phyloP scores from a whole-genome alignment of 2,888 invertebrate species.

The Drosophila buzzatii region DNA sequence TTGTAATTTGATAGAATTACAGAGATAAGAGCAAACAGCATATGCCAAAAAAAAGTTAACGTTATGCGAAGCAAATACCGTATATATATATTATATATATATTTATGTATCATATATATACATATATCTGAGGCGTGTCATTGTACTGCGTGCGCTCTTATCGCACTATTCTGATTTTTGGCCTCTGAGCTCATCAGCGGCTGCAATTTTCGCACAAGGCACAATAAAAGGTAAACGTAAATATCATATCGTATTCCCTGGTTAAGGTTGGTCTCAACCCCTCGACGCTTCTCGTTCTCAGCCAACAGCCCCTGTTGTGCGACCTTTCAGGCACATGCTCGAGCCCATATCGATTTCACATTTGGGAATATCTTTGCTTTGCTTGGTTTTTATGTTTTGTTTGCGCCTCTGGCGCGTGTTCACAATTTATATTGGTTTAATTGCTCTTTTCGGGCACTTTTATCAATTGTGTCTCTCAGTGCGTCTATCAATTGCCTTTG shows the following conservation, averaged over 20 bases:
- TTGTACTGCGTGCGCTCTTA: conserved; percentile 47
- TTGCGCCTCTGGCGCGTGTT: conserved; percentile 58
- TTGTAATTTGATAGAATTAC: conserved; percentile 69
- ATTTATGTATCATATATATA: neutral
- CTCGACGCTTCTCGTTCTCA: conserved; percentile 8
- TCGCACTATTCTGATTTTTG: conserved; percentile 67
- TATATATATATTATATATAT: neutral
- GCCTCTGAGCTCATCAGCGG: conserved; percentile 61
- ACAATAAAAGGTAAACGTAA: conserved; percentile 24
- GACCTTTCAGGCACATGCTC: neutral
- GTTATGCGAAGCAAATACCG: conserved; percentile 3
- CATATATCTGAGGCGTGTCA: conserved; percentile 6
- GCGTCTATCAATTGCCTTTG: conserved; percentile 23
- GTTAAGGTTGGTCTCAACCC: conserved; percentile 12
- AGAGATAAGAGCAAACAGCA: conserved; percentile 59
- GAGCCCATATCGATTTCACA: conserved; percentile 67
- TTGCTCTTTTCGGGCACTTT: conserved; percentile 34
- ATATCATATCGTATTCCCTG: conserved; percentile 52
- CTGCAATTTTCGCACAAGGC: conserved; percentile 52
- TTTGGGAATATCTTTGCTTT: conserved; percentile 45
- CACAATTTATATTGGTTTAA: conserved; percentile 66
- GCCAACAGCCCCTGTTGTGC: conserved; percentile 20
- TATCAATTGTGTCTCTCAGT: conserved; percentile 26
- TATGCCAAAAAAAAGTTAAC: conserved; percentile 48
- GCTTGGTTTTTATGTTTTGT: conserved; percentile 18